Evolutionary conservation across 1,140 invertebrate species (phyloP).

Genomic region (Papilio machaon): DNA sequence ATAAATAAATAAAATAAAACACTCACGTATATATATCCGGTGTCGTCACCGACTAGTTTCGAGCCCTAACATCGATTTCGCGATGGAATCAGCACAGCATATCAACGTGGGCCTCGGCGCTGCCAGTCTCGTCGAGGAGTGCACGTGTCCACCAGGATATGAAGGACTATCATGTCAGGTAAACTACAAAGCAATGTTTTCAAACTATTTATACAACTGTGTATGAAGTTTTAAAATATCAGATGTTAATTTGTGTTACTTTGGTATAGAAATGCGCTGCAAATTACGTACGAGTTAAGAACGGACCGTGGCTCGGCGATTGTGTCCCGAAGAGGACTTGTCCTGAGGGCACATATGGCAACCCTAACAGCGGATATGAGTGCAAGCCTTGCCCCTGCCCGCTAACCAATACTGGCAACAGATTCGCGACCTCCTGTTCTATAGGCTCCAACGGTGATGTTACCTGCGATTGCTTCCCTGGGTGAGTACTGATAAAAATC

Average conservation of each 20-base stretch:
- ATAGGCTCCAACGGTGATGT: constrained; percentile 90
- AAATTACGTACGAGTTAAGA: constrained; percentile 89
- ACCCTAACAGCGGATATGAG: constrained; percentile 89
- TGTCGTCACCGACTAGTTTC: too few relatives aligned
- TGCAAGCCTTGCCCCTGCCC: constrained; percentile 92
- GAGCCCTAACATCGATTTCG: too few relatives aligned
- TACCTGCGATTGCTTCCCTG: constrained; percentile 92
- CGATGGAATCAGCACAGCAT: constrained; percentile 91
- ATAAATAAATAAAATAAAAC: too few relatives aligned
- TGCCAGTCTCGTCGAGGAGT: constrained; percentile 92
- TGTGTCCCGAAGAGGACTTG: constrained; percentile 88
- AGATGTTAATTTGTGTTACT: neutral
- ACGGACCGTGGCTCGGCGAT: constrained; percentile 90
- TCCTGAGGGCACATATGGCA: constrained; percentile 92
- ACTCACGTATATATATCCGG: too few relatives aligned
- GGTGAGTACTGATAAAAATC: constrained; percentile 69
- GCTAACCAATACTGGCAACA: constrained; percentile 84
- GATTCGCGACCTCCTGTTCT: constrained; percentile 85
- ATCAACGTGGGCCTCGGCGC: constrained; percentile 87
- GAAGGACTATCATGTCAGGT: constrained; percentile 93
- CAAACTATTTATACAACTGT: neutral
- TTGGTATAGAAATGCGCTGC: constrained; percentile 87
- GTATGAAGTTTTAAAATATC: neutral
- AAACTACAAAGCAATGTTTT: constrained; percentile 13
- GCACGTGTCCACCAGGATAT: constrained; percentile 93